phyloP scores from a whole-genome alignment of 2,797 vertebrate species.

The Heliangelus exortis region DNA sequence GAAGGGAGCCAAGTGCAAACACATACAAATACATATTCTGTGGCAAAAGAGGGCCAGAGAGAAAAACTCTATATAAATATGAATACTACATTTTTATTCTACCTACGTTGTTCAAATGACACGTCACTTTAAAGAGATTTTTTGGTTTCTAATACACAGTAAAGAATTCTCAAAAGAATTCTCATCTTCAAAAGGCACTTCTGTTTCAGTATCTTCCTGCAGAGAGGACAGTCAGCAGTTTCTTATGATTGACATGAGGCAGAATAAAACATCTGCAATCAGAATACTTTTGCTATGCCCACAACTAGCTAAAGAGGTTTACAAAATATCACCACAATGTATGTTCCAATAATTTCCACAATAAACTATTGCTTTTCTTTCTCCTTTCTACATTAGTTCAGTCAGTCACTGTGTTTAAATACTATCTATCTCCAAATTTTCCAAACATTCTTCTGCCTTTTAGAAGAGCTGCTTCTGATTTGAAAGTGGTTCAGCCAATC shows the following conservation, averaged over 20 bases:
- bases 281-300: not conserved
- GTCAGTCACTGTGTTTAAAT: not conserved
- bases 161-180: not conserved
- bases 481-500: not conserved
- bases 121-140: not conserved
- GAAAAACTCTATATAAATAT: not conserved
- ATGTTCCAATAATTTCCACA: not conserved
- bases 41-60: not conserved
- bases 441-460: not conserved
- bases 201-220: not conserved
- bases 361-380: not conserved
- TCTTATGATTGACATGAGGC: not conserved
- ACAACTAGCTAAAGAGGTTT: not conserved
- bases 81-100: not conserved
- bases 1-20: not conserved
- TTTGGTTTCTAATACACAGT: not conserved
- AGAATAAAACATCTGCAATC: not conserved
- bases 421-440: not conserved
- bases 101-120: not conserved
- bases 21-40: not conserved
- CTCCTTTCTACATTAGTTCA: not conserved
- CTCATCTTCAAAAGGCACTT: not conserved
- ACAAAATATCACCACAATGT: not conserved
- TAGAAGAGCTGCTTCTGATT: not conserved
- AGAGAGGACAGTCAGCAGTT: not conserved